Percentiles rank a stretch among this genome's conserved stretches.
Conservation (phyloP, 2,797 vertebrate genomes). For the Sebastes goodei region DNA sequence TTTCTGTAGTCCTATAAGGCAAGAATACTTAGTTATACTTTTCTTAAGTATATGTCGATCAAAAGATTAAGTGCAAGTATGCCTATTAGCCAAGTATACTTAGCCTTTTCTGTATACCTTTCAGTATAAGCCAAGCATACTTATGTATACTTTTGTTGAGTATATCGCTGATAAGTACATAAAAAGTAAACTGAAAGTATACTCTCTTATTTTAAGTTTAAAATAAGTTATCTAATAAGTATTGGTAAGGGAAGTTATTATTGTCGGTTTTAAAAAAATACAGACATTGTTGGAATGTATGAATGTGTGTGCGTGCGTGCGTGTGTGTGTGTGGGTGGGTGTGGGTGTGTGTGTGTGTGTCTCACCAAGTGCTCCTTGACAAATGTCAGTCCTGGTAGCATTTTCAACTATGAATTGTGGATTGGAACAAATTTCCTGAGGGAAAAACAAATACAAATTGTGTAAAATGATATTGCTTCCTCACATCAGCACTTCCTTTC, state of each 20-base stretch:
- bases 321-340: background rate
- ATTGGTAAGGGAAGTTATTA: background rate
- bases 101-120: too few species aligned
- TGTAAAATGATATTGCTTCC: background rate
- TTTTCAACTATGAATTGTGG: constrained; percentile 82
- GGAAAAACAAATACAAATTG: background rate
- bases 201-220: too few species aligned
- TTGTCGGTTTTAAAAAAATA: background rate
- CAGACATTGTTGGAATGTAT: background rate
- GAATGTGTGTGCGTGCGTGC: background rate
- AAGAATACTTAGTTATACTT: too few species aligned
- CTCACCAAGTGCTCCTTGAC: constrained; percentile 92
- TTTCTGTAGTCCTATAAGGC: too few species aligned
- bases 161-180: too few species aligned
- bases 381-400: constrained; percentile 91
- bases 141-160: too few species aligned
- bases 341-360: background rate
- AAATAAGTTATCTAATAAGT: too few species aligned
- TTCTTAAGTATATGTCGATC: too few species aligned
- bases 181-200: too few species aligned
- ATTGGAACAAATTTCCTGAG: constrained; percentile 51
- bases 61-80: too few species aligned
- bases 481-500: background rate
- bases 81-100: too few species aligned
- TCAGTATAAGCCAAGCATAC: too few species aligned